Evolutionary conservation across 2,888 invertebrate species (phyloP).

Genomic region (Volucella inflata): DNA sequence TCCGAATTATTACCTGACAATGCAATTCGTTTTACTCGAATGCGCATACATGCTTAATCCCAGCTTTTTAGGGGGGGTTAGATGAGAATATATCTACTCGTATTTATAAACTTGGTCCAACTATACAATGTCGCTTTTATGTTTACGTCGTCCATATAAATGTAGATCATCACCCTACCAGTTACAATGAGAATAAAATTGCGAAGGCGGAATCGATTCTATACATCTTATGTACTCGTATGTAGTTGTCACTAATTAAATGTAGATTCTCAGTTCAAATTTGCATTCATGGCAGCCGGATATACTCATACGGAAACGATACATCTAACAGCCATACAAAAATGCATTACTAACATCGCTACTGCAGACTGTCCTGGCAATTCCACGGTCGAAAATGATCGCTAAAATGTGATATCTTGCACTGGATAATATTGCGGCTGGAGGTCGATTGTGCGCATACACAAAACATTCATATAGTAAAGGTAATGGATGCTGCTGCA

Average conservation of each 20-base stretch:
- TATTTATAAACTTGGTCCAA: not conserved
- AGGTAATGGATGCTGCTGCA: conserved; percentile 3
- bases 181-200: conserved; percentile 48
- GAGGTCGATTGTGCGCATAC: conserved; percentile 52
- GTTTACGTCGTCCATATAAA: not conserved
- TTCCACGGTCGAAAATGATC: conserved; percentile 51
- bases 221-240: too few species aligned
- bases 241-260: conserved; percentile 69
- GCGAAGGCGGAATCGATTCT: conserved; percentile 52
- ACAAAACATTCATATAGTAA: conserved; percentile 14
- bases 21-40: conserved; percentile 56
- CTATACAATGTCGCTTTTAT: not conserved
- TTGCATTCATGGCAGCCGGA: conserved; percentile 50
- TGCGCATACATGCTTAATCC: conserved; percentile 8
- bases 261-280: conserved; percentile 43
- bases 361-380: conserved; percentile 43
- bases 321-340: conserved; percentile 21
- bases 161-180: not conserved
- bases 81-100: not conserved
- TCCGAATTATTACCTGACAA: conserved; percentile 57
- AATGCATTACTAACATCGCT: conserved; percentile 18
- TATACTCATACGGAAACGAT: conserved; percentile 38
- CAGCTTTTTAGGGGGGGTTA: too few species aligned
- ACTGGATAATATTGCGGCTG: conserved; percentile 48
- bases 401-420: conserved; percentile 67